Base-by-base conservation (phyloP, 2,113 vertebrate genomes). In the Cryptotis parvus region DNA sequence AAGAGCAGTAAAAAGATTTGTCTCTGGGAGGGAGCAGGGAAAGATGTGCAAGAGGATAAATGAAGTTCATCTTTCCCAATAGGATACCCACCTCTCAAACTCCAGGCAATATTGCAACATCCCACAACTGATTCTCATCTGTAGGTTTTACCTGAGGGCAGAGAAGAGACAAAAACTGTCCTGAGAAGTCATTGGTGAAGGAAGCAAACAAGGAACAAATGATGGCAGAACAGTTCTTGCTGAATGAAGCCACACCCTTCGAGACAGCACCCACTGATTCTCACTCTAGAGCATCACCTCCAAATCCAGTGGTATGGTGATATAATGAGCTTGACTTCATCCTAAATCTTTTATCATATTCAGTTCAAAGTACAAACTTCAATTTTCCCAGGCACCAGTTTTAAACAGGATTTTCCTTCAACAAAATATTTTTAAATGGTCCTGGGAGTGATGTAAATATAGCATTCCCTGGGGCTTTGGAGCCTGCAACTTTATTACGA, bases 381-480 rank as follows among this genome's bases (percentile, higher is more conserved):
- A 76, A 14, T 82, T 93, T 72, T 92, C 85, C 12, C 2, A 90
- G 70, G 74, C 77, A 55, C 58, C 76, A 65, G 5, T 77, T 94
- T 43, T 80, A 52, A 89, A 88, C 27, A 63, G 9, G 24, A 76
- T 89, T 89, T 92, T 83, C 68, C 87, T 91, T 86, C n/a, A 65
- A 41, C 68, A 37, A 76, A 83, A 68, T 58, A 83, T 68, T 82
- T 93, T 68, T 61, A 24, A 69, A 27, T 65, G 27, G 11, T 81
- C 63, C 55, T 84, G 31, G 68, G 81, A 74, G 14, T 89, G 73
- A 76, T 73, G 10, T 79, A 83, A 94, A 93, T 31, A 86, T 20
- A 14, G 24, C 4, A 52, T 58, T 94, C 92, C 79, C 84, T 58
- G 80, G 89, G 87, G 92, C 0, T 70, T 87, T 52, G 39, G 33